Evolutionary conservation across 2,888 invertebrate genomes (phyloP).

Genomic region (Cantharis nigra): DNA sequence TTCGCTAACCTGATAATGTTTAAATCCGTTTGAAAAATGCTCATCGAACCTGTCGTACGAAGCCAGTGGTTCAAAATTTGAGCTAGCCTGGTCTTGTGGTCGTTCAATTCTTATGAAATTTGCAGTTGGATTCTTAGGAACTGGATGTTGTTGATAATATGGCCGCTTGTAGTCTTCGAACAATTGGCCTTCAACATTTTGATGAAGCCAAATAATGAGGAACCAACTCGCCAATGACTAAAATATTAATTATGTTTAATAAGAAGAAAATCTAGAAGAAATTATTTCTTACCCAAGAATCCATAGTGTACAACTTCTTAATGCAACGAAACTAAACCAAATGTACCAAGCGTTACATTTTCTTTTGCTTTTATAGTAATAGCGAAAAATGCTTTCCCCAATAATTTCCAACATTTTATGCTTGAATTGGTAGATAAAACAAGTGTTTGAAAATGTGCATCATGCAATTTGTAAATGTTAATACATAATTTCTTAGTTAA

Average conservation of each 20-base stretch:
- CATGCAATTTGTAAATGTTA: not conserved
- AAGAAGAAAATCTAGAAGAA: not conserved
- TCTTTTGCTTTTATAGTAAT: conserved; percentile 10
- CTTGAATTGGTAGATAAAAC: conserved; percentile 6
- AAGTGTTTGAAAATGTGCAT: not conserved
- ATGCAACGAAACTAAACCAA: not conserved
- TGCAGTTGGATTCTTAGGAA: not conserved
- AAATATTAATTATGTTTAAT: not conserved
- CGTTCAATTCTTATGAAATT: not conserved
- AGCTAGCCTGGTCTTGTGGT: not conserved
- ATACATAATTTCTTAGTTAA: not conserved
- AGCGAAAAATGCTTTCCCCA: conserved; percentile 8
- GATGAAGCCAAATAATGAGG: not conserved
- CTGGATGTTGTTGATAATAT: not conserved
- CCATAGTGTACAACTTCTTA: not conserved
- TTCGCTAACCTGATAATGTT: not conserved
- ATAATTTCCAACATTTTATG: conserved; percentile 10
- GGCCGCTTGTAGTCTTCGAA: not conserved
- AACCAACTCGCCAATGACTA: conserved; percentile 8
- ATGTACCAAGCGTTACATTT: not conserved
- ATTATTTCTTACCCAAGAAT: not conserved
- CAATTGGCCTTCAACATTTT: not conserved
- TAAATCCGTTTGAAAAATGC: not conserved
- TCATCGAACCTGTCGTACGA: not conserved
- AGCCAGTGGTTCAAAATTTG: not conserved